Percentiles rank a stretch among this genome's conserved stretches.
Evolutionary conservation across 2,797 vertebrate genomes (phyloP).

Genomic region (Paedocypris micromegethes): DNA sequence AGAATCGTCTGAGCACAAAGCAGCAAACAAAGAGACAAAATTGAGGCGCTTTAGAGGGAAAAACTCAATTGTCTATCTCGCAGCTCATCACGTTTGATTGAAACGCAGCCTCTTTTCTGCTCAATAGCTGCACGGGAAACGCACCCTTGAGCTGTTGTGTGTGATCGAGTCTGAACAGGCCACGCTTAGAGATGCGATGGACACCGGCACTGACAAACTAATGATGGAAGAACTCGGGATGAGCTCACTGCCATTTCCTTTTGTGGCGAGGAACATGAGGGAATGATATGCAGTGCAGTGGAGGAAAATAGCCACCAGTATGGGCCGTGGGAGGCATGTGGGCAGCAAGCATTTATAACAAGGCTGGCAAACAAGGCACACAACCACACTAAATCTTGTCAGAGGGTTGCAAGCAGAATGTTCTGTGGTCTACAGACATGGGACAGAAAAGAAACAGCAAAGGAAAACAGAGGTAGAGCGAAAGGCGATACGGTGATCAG

Average conservation of each 20-base stretch:
- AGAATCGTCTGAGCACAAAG: constrained; percentile 35
- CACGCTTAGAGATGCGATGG: background rate
- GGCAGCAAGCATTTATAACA: constrained; percentile 48
- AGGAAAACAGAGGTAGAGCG: constrained; percentile 13
- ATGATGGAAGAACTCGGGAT: background rate
- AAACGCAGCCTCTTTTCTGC: constrained; percentile 18
- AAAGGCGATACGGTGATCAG: constrained; percentile 21
- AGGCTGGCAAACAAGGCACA: constrained; percentile 39
- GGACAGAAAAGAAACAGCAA: constrained; percentile 32
- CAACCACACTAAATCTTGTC: constrained; percentile 33
- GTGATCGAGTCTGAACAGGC: background rate
- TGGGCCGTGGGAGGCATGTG: constrained; percentile 51
- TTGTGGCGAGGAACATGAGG: constrained; percentile 44
- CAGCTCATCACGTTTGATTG: constrained; percentile 36
- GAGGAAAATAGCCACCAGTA: constrained; percentile 52
- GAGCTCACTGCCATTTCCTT: constrained; percentile 26
- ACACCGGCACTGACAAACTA: background rate
- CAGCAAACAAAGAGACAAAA: constrained; percentile 18
- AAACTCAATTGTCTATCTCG: constrained; percentile 32
- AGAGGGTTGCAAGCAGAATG: constrained; percentile 45
- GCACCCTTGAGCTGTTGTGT: constrained; percentile 19
- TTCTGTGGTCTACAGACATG: constrained; percentile 37
- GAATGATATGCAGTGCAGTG: constrained; percentile 44
- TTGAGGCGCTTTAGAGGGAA: constrained; percentile 35
- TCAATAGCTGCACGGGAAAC: constrained; percentile 18